Conservation (phyloP, 1,140 invertebrate species). For the Gonioctena quinquepunctata region DNA sequence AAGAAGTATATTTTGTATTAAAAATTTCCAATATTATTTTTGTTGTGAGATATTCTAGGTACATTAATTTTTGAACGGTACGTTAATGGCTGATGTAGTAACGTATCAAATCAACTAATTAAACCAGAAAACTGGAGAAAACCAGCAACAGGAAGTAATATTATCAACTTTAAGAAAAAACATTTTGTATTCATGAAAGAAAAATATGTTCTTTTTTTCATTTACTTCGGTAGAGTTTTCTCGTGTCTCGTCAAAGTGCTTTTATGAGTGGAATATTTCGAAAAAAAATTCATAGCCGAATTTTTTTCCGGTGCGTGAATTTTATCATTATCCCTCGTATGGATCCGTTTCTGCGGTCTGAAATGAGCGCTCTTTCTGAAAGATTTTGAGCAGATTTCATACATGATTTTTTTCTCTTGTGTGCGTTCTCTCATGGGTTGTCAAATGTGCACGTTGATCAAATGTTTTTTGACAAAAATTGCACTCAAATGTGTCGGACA, state of each 20-base stretch:
- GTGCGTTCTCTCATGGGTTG: neutral
- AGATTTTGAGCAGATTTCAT: neutral
- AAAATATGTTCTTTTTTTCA: conserved; percentile 56
- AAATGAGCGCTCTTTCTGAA: neutral
- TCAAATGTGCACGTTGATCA: neutral
- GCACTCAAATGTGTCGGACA: no score
- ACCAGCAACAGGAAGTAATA: no score
- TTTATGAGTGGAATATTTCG: conserved; percentile 61
- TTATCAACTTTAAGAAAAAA: no score
- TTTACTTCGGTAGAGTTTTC: no score
- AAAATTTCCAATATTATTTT: no score
- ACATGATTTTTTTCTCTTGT: neutral
- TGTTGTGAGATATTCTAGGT: no score
- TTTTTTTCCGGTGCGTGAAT: neutral
- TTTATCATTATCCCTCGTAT: neutral
- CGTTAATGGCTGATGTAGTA: no score
- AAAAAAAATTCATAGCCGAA: conserved; percentile 66
- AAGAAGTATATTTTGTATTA: no score
- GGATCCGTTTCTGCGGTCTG: neutral
- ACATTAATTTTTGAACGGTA: no score
- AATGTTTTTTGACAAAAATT: conserved; percentile 61
- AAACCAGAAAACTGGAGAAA: no score
- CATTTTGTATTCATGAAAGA: conserved; percentile 58
- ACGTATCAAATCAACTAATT: no score
- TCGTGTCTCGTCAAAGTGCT: conserved; percentile 65